Evolutionary conservation across 2,113 vertebrate species (phyloP).

Genomic region (Tragulus kanchil): DNA sequence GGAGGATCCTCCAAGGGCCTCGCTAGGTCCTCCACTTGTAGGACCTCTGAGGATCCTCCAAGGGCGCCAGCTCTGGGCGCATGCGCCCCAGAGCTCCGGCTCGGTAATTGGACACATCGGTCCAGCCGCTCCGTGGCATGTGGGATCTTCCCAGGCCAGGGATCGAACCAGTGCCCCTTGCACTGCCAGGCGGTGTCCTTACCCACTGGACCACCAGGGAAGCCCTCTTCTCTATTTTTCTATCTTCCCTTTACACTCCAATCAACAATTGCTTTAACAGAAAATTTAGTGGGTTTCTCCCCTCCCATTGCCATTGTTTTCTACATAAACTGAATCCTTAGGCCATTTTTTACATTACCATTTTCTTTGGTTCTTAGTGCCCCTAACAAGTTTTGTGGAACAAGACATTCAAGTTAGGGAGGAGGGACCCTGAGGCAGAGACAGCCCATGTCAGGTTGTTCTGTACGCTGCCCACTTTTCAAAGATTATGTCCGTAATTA

Average conservation of each 20-base stretch:
- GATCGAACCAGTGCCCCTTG: no score
- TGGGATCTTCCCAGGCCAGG: no score
- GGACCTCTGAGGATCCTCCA: no score
- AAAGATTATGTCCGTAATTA: conserved; percentile 69
- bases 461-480: neutral
- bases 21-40: neutral
- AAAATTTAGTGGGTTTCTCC: neutral
- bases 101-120: no score
- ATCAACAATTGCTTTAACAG: neutral
- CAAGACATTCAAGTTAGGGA: neutral
- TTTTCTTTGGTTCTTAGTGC: neutral
- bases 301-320: neutral
- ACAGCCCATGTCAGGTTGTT: neutral
- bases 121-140: no score
- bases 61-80: no score
- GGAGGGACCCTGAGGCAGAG: neutral
- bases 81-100: no score
- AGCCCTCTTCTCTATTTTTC: no score
- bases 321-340: neutral
- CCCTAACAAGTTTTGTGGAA: neutral
- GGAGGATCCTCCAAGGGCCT: neutral
- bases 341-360: neutral
- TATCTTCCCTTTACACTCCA: neutral
- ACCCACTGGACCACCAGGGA: no score
- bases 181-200: no score